Base-by-base conservation (phyloP, 2,888 invertebrate species). In the Anoplius nigerrimus region DNA sequence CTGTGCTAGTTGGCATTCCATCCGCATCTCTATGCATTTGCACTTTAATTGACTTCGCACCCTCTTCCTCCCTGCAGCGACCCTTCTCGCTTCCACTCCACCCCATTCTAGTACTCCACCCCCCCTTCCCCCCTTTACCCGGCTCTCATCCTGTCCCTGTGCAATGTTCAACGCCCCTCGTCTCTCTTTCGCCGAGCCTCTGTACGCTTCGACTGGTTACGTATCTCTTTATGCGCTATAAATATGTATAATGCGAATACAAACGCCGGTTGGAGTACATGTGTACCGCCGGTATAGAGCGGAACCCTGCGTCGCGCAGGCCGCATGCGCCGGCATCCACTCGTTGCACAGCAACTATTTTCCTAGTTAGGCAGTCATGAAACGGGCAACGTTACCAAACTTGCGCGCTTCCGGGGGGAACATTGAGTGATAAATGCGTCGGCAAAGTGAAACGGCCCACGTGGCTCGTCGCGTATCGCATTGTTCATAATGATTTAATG, bases 21-120 rank as follows among this genome's bases (percentile, higher is more conserved):
- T 75, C 77, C 78, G 71, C 78, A 87, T 87, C 82, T 87, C 85
- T 86, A 87, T 87, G 81, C 79, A 87, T 87, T 87, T 87, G 83
- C 86, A 87, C 85, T 87, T 87, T 87, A 87, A 87, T 87, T 87
- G 87, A 82, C 80, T 83, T 76, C 76, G 70, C 74, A 71, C 71
- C 75, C 60, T 62, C 72, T 60, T 24, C 62, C 46, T 46, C 62
- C 24, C 62, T 53, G 62, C 48, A 62, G 24, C 42, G 54, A 13
- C 48, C 11, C 46, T 46, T 46, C 27, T 2, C 18, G 43, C 62
- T 55, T 58, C 66, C 6, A 27, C 27, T 27, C 27, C 27, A 27
- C 6, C 27, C 34, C 69, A 72, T 72, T 46, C 68, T 51, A 57
- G 52, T 56, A 60, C 63, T 54, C 48, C 34, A 57, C 20, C 65